These are phyloP conservation scores for Ptiloglossa arizonensis DNA, from an alignment of 1,140 invertebrate species.

Conservation along the genomic window DNA sequence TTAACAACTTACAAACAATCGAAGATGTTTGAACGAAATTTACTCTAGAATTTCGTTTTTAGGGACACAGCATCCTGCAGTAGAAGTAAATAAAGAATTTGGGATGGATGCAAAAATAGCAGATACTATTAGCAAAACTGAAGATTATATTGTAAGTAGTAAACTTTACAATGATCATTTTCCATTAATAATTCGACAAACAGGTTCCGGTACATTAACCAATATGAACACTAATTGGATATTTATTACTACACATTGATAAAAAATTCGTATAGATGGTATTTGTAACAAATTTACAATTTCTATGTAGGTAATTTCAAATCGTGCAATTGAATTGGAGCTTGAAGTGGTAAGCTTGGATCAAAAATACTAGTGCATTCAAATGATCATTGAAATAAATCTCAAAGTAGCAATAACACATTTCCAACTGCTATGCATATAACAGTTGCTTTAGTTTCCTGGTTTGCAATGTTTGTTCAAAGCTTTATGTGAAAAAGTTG, in stretches of 20 bases:
- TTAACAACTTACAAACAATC: too few species aligned
- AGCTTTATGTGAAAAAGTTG: constrained; percentile 89
- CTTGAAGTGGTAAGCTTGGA: constrained; percentile 95
- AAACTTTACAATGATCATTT: constrained; percentile 97
- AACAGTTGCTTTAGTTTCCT: constrained; percentile 95
- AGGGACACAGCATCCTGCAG: too few species aligned
- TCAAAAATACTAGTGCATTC: constrained; percentile 98
- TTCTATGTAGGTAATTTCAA: constrained; percentile 88
- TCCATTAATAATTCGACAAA: constrained; percentile 99
- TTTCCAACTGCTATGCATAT: constrained; percentile 99
- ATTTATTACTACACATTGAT: constrained; percentile 44
- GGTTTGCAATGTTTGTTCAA: constrained; percentile 89
- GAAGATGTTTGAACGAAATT: too few species aligned
- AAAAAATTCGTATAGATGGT: constrained; percentile 8
- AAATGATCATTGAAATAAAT: constrained; percentile 99
- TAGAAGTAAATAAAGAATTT: constrained; percentile 96
- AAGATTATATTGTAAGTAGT: constrained; percentile 97
- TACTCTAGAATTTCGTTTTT: too few species aligned
- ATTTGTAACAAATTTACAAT: constrained; percentile 2
- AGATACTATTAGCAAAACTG: constrained; percentile 94
- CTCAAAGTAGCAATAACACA: constrained; percentile 99
- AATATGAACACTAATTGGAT: constrained; percentile 99
- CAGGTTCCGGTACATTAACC: constrained; percentile 98
- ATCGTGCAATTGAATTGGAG: constrained; percentile 97
- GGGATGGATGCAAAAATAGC: constrained; percentile 95